A percentile compares a stretch with the other conserved stretches of the same genome.
These are phyloP conservation scores for Mohoua ochrocephala DNA, from an alignment of 2,113 vertebrate species.

Conservation along the genomic window DNA sequence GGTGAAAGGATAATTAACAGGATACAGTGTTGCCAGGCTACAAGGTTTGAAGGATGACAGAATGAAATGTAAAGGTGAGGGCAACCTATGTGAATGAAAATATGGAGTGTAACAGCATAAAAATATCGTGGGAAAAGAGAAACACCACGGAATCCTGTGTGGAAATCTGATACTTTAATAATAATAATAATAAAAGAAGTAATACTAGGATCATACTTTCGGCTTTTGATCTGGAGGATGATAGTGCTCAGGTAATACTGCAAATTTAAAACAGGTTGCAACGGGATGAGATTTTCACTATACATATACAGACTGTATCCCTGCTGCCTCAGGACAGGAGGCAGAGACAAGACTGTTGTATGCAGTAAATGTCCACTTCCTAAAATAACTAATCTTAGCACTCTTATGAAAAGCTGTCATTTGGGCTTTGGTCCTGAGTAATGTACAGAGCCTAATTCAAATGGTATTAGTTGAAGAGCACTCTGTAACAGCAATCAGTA, in stretches of 20 bases:
- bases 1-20: background rate
- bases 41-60: background rate
- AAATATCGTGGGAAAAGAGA: background rate
- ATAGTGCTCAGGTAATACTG: background rate
- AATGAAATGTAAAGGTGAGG: background rate
- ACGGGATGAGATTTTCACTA: background rate
- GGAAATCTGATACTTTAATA: background rate
- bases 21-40: background rate
- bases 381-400: background rate
- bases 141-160: background rate
- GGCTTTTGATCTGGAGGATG: background rate
- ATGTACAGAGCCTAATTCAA: background rate
- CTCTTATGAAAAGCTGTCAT: background rate
- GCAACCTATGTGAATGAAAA: background rate
- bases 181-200: background rate
- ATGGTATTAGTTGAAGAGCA: background rate
- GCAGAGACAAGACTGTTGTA: background rate
- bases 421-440: background rate
- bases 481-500: background rate
- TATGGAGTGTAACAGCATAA: background rate
- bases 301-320: background rate
- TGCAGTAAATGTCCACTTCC: background rate
- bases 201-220: background rate
- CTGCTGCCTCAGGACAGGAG: background rate
- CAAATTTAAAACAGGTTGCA: background rate